Base-by-base conservation (phyloP, 2,888 invertebrate species). In the Therioaphis trifolii region DNA sequence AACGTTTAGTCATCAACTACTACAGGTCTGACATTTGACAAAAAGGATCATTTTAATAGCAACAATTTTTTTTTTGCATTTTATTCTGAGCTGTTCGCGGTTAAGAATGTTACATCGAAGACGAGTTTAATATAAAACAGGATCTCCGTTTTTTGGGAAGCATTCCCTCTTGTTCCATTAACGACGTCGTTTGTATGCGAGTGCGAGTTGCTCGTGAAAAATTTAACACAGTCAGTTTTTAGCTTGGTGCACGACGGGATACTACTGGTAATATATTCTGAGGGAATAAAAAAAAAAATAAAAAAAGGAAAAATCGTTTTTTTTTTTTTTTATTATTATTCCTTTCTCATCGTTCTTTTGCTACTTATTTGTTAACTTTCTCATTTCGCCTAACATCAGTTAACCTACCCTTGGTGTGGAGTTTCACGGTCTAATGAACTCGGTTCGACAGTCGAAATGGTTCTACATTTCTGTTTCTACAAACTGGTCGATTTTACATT, bases 141-240 rank as follows among this genome's bases (percentile, higher is more conserved):
- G 52, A 78, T 40, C 24, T 40, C 1, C 21, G 21, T 66, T 61
- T 68, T 68, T 77, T 77, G 12, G 14, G 18, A 11, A 12, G 12
- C 21, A 49, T 77, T 78, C 40, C 40, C 40, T 78, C 52, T 68
- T 78, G 68, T 78, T 78, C 55, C 55, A 69, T 78, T 78, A 78
- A 69, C 52, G 78, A 78, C 55, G 68, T 78, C 78, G 68, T 78
- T 68, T 78, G 78, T 78, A 78, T 69, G 78, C 68, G 78, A 78
- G 27, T 55, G 52, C 55, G 55, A 69, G 55, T 27, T 78, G 52
- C 40, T 55, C n/a, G 55, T 78, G 68, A 78, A 78, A 66, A 78
- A 68, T 78, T 78, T 78, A 78, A 78, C 55, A 40, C 78, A 69
- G 66, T 68, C 52, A 55, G 78, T 52, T 18, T 68, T 18, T 24